A percentile compares a stretch with the other conserved stretches of the same genome.
Conservation (phyloP, 2,888 invertebrate species). For the Trachelus iudaicus region DNA sequence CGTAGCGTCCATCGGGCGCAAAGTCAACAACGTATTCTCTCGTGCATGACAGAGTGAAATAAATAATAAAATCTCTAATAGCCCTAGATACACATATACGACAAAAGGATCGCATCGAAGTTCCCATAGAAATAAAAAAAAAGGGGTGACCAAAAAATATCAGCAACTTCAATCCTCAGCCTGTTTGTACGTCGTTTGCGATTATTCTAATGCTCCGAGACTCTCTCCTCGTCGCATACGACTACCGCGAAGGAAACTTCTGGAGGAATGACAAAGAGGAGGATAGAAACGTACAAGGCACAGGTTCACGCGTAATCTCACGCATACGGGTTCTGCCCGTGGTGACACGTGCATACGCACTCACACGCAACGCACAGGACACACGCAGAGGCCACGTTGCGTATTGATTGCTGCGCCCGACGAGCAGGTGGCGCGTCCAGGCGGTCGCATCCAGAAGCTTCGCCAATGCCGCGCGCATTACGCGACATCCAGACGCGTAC, state of each 20-base stretch:
- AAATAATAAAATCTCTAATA: neutral
- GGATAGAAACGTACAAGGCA: slow-evolving; percentile 3
- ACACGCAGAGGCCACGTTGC: slow-evolving; percentile 29
- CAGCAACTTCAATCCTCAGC: neutral
- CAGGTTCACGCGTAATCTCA: neutral
- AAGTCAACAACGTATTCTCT: neutral
- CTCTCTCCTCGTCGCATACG: rapidly evolving
- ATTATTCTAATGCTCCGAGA: neutral
- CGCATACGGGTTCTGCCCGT: slow-evolving; percentile 28
- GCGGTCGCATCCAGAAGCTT: slow-evolving; percentile 45
- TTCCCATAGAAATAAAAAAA: too few relatives aligned
- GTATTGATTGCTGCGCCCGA: slow-evolving; percentile 39
- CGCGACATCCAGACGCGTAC: slow-evolving; percentile 15
- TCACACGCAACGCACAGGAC: slow-evolving; percentile 22
- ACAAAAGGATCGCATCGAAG: too few relatives aligned
- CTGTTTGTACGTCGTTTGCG: neutral
- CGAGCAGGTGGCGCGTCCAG: slow-evolving; percentile 47
- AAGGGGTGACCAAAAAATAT: neutral
- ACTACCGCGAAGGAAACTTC: neutral
- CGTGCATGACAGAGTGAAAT: neutral
- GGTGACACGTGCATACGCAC: slow-evolving; percentile 47
- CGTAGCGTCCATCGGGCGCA: neutral
- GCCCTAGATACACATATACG: neutral
- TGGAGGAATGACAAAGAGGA: neutral
- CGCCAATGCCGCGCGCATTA: slow-evolving; percentile 37